Base-by-base conservation (phyloP, 2,113 vertebrate genomes). In the Thunnus maccoyii region DNA sequence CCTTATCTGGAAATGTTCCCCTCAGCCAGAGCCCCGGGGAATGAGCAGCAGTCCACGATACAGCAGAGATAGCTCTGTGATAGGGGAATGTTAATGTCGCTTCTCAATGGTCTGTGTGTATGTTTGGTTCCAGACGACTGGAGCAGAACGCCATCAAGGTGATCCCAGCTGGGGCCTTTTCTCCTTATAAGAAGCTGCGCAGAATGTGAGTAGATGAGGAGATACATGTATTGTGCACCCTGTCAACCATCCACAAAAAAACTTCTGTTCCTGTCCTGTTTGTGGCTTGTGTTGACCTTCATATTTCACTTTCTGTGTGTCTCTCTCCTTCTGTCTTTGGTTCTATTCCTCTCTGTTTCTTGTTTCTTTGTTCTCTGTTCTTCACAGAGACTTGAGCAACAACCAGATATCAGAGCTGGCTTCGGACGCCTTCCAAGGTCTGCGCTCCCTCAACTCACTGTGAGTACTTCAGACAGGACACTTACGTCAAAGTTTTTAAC, bases 101-200 rank as follows among this genome's bases (percentile, higher is more conserved):
- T 72, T 44, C 73, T 89, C 75, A 91, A 85, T 80, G 83, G 86
- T 82, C 76, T 91, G 91, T 92, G 91, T 92, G 86, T 92, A 47
- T 92, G 76, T 93, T 89, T 86, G 86, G 83, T 93, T 95, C 67
- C 95, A 99, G 98, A 95, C 97, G 98, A 81, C 92, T 99, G 94
- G 98, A 99, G 89, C 98, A 99, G 94, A 99, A 99, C 88, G 96
- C 97, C 88, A 99, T 99, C 95, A 99, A 97, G 95, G 95, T 96
- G 91, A 99, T 99, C 86, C 97, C 98, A 86, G 96, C 97, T 79
- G 98, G 97, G 91, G 97, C 98, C 84, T 99, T 99, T 94, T 96
- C 98, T 58, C 96, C 98, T 0, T 99, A 99, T 88, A 99, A 99
- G 95, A 98, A 98, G 56, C 96, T 99, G 86, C 94, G 97, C 92